phyloP scores from a whole-genome alignment of 2,888 invertebrate genomes.

The Lasioglossum morio region DNA sequence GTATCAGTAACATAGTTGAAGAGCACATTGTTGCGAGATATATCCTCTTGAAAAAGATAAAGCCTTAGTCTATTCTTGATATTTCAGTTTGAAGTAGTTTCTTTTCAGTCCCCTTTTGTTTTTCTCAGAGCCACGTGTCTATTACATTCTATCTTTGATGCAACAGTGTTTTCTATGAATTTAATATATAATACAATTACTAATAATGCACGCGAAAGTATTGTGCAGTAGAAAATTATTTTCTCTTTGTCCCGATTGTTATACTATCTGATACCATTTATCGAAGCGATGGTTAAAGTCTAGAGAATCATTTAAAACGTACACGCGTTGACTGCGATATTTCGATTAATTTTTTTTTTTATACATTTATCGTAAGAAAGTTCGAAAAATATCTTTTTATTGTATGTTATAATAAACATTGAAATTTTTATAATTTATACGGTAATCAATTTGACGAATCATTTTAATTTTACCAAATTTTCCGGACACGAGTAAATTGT shows the following conservation, averaged over 20 bases:
- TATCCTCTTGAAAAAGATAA: neutral
- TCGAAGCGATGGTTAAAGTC: slow-evolving; percentile 54
- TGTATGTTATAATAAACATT: neutral
- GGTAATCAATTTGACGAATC: neutral
- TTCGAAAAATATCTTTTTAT: neutral
- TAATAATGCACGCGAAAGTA: neutral
- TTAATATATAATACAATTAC: neutral
- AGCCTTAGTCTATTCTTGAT: neutral
- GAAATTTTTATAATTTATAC: neutral
- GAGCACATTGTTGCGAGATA: neutral
- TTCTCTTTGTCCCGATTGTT: neutral
- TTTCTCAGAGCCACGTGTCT: neutral
- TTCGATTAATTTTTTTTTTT: slow-evolving; percentile 1
- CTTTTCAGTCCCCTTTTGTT: neutral
- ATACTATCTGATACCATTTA: slow-evolving; percentile 19
- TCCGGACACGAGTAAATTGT: neutral
- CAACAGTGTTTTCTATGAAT: neutral
- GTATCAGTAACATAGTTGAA: neutral
- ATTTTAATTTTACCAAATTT: neutral
- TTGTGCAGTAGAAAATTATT: neutral
- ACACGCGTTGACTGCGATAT: slow-evolving; percentile 23
- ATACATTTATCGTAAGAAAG: neutral
- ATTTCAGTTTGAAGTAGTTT: neutral
- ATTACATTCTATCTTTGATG: neutral
- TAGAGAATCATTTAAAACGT: slow-evolving; percentile 34